A percentile compares a stretch with the other conserved stretches of the same genome.
phyloP scores from a whole-genome alignment of 2,888 invertebrate genomes.

The Strigamia crassipes region DNA sequence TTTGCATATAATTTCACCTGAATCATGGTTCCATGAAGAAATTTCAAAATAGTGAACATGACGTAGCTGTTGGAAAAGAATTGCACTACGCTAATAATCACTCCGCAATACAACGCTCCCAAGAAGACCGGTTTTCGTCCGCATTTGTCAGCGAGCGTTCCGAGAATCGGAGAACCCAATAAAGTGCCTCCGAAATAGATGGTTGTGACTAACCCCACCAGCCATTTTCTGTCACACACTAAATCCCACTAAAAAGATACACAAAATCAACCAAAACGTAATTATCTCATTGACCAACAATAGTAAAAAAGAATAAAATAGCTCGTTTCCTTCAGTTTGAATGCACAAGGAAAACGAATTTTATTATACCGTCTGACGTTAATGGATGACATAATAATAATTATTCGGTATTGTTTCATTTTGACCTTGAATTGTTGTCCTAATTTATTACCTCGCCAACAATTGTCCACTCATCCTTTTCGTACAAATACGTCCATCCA shows the following conservation, averaged over 20 bases:
- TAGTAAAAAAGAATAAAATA: too few species aligned
- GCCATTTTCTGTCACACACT: slow-evolving; percentile 34
- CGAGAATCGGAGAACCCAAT: slow-evolving; percentile 32
- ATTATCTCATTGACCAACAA: too few species aligned
- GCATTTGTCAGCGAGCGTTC: slow-evolving; percentile 19
- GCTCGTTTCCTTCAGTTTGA: not conserved
- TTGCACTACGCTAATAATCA: slow-evolving; percentile 29
- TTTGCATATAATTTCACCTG: not conserved
- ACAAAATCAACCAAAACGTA: not conserved
- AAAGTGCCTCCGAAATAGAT: slow-evolving; percentile 43
- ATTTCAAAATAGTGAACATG: slow-evolving; percentile 39
- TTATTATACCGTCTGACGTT: too few species aligned
- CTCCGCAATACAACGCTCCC: not conserved
- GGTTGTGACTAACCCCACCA: slow-evolving; percentile 6
- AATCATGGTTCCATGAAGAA: slow-evolving; percentile 44
- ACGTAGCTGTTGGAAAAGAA: slow-evolving; percentile 38
- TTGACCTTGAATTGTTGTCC: too few species aligned
- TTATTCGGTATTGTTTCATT: too few species aligned
- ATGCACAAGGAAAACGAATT: not conserved
- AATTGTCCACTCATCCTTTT: slow-evolving; percentile 44
- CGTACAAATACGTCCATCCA: slow-evolving; percentile 48
- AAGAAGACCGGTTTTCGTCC: slow-evolving; percentile 43
- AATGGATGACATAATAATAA: too few species aligned
- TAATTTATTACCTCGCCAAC: slow-evolving; percentile 47
- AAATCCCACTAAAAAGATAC: slow-evolving; percentile 43